These are phyloP conservation scores for Megaceryle torquata DNA, from an alignment of 2,113 vertebrate genomes.

Conservation along the genomic window DNA sequence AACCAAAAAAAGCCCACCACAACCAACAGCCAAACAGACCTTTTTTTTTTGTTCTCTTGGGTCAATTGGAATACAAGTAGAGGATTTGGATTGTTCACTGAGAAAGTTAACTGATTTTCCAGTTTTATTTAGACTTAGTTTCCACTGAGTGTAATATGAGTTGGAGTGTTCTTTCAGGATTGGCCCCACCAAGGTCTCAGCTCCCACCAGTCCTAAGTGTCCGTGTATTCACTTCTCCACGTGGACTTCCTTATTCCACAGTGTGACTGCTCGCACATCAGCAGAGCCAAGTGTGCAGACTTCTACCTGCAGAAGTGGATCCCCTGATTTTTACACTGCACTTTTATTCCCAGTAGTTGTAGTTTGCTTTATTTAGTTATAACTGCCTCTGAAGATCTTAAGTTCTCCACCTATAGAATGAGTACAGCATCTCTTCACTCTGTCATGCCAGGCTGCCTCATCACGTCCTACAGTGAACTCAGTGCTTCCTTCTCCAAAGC, in stretches of 20 bases:
- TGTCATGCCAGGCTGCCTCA: neutral
- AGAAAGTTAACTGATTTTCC: neutral
- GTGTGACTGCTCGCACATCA: neutral
- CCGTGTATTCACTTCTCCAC: neutral
- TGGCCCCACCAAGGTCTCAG: neutral
- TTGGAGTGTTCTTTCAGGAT: neutral
- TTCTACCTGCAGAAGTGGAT: neutral
- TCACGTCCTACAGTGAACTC: neutral
- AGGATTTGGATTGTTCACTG: neutral
- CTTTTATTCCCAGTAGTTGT: neutral
- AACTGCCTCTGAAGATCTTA: neutral
- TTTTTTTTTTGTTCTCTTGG: neutral
- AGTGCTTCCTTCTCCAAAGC: fast-evolving
- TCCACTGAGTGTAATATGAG: neutral
- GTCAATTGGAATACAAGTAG: neutral
- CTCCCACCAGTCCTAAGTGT: neutral
- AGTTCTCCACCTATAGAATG: neutral
- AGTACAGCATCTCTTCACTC: fast-evolving
- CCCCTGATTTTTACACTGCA: neutral
- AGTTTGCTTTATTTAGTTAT: neutral
- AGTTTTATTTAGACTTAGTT: neutral
- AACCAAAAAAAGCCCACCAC: too few relatives aligned
- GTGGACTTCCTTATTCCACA: neutral
- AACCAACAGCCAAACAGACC: neutral
- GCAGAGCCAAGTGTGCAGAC: neutral